Evolutionary conservation across 1,140 invertebrate genomes (phyloP), one percentile per base, ranked within the genome.

Genomic region (Temnothorax longispinosus): DNA sequence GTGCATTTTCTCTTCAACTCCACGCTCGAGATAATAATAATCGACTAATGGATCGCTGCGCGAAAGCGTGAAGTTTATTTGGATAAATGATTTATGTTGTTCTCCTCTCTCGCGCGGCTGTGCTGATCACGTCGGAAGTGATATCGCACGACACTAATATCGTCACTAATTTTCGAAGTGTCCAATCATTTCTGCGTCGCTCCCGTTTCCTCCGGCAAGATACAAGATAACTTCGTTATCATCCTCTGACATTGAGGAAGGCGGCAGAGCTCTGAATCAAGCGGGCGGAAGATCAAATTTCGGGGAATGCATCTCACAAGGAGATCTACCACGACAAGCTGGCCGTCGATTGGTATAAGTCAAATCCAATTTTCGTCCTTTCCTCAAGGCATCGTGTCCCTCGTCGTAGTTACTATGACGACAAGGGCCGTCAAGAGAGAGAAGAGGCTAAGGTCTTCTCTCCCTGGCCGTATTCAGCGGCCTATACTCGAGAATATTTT

Each of bases 211-310:
- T 50, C 8, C 3, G n/a, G 32, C 7, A 62, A 60, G 18, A 84
- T 75, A 84, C 41, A 65, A 72, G 82, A 77, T 72, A 84, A 85
- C 64, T 85, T 60, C 8, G 50, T 84, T 88, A 80, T 7, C 32
- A 32, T 74, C 41, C 44, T 74, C 54, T 56, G 71, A 81, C 72
- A 72, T 74, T 64, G 41, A 35, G 21, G 52, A 35, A 64, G 75
- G 21, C 35, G 77, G 27, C 18, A 27, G 69, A 76, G 71, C 60
- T 35, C 27, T 60, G 71, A 56, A 62, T 62, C 54, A 27, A 87
- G 32, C 75, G 50, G 47, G 47, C 21, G n/a, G 27, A 86, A 89
- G 87, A 89, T 86, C 54, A 77, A 89, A 65, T 89, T 86, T 86
- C 58, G n/a, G 52, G 75, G 35, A 87, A 64, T 87, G 82, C 62